Base-by-base conservation (phyloP, 2,888 invertebrate genomes). In the Frankliniella intonsa region DNA sequence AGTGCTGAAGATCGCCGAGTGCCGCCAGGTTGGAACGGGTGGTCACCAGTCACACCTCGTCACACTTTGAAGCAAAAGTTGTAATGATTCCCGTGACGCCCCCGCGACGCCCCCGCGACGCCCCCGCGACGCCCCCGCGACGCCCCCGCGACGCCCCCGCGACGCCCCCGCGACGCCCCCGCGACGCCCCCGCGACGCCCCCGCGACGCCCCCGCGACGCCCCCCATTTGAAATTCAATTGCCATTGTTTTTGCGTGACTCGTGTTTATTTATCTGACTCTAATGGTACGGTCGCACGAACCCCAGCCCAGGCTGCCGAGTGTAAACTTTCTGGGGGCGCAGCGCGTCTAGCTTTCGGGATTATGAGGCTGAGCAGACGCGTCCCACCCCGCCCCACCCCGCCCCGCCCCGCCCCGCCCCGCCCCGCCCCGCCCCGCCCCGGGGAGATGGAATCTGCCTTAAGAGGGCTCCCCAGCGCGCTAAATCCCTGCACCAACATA, bases 401-500 rank as follows among this genome's bases (percentile, higher is more conserved):
- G 9, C 55, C 14, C 14, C 55, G 2, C 14, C 14, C 55, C 14
- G 55, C 55, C 14, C 14, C 55, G 9, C 55, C 55, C 55, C 14
- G 9, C 55, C 17, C 55, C 55, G 9, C 14, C 55, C 14, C 14
- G 55, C 55, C 17, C 14, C 62, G 14, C 19, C 62, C 55, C 55
- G 55, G 5, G 14, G 62, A n/a, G 69, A 76, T 76, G 69, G 69
- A 76, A 76, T 76, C 69, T 76, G 25, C 69, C 19, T 55, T 76
- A 12, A 10, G 62, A 7, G 62, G 62, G 12, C 17, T 17, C 62
- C 62, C 62, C 8, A 14, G 62, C 69, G 22, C 69, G 22, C 69
- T 22, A 76, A 76, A 76, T 76, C 69, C 69, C 22, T n/a, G 69
- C 69, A 76, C 69, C 69, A 76, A 76, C 69, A 76, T 76, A 76